A percentile compares a stretch with the other conserved stretches of the same genome.
Conservation (phyloP, 2,888 invertebrate genomes). For the Spatulosminthurus flaviceps region DNA sequence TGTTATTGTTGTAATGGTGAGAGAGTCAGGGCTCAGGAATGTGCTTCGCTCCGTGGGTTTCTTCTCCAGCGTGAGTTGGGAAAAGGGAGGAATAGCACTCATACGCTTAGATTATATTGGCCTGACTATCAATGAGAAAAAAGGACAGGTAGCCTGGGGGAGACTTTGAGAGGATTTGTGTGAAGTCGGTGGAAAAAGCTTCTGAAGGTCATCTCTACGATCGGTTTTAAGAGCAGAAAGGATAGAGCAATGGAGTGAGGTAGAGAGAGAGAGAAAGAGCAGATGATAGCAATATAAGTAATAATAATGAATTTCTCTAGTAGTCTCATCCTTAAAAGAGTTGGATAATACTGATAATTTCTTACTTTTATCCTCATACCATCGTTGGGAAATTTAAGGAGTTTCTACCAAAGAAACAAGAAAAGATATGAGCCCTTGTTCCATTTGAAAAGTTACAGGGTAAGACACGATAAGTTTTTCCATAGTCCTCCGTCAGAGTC, state of each 20-base stretch:
- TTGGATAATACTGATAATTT: background rate
- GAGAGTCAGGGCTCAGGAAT: conserved; percentile 3
- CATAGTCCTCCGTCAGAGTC: too few relatives aligned
- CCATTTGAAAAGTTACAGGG: too few relatives aligned
- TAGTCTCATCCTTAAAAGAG: background rate
- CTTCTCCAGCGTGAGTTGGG: background rate
- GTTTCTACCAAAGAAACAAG: too few relatives aligned
- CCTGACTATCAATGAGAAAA: conserved; percentile 29
- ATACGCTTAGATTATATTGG: too few relatives aligned
- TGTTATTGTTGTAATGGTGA: conserved; percentile 29
- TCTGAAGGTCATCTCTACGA: conserved; percentile 37
- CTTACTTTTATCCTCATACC: background rate
- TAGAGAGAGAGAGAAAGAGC: too few relatives aligned
- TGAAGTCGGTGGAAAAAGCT: conserved; percentile 18
- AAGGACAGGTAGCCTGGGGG: conserved; percentile 43
- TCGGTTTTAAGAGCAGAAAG: conserved; percentile 2
- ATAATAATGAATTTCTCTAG: background rate
- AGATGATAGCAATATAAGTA: background rate
- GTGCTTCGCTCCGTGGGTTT: background rate
- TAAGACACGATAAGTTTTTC: too few relatives aligned
- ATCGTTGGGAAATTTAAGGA: background rate
- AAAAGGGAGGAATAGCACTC: background rate
- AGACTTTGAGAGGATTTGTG: conserved; percentile 10
- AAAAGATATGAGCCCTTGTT: too few relatives aligned
- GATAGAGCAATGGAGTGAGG: background rate